A percentile compares a stretch with the other conserved stretches of the same genome.
phyloP scores from a whole-genome alignment of 2,113 vertebrate genomes.

The Tragelaphus buxtoni region DNA sequence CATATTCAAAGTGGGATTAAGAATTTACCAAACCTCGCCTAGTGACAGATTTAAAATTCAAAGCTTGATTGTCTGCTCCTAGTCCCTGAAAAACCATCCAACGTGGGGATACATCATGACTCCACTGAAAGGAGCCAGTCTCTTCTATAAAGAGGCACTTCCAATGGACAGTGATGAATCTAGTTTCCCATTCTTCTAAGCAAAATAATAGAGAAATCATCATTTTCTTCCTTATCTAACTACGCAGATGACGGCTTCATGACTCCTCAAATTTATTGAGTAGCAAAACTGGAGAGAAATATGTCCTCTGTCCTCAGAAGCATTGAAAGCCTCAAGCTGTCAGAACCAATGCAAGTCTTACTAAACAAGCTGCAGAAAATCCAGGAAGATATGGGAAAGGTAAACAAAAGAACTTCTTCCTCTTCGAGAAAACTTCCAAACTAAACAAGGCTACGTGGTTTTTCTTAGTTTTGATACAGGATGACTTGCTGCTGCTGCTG shows the following conservation, averaged over 20 bases:
- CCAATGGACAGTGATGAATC: slow-evolving; percentile 16
- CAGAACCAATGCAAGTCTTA: neutral
- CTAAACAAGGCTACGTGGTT: no score
- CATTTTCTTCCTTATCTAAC: slow-evolving; percentile 52
- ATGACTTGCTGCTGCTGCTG: neutral
- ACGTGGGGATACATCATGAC: neutral
- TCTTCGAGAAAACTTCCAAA: neutral
- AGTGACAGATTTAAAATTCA: neutral
- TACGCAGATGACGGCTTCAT: slow-evolving; percentile 40
- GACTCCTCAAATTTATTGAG: slow-evolving; percentile 37
- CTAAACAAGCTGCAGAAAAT: neutral
- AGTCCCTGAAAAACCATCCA: neutral
- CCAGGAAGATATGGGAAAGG: no score
- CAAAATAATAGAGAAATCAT: slow-evolving; percentile 43
- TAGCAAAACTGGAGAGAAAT: neutral
- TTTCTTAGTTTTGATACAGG: neutral
- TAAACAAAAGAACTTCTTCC: neutral
- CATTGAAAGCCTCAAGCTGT: neutral
- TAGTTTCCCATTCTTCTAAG: slow-evolving; percentile 4
- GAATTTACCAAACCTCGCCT: neutral
- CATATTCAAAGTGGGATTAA: neutral
- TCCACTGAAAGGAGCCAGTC: neutral
- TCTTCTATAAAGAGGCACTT: neutral
- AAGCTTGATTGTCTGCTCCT: neutral
- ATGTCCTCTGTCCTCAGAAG: neutral